Evolutionary conservation across 2,888 invertebrate genomes (phyloP).

Genomic region (Drosophila algonquin): DNA sequence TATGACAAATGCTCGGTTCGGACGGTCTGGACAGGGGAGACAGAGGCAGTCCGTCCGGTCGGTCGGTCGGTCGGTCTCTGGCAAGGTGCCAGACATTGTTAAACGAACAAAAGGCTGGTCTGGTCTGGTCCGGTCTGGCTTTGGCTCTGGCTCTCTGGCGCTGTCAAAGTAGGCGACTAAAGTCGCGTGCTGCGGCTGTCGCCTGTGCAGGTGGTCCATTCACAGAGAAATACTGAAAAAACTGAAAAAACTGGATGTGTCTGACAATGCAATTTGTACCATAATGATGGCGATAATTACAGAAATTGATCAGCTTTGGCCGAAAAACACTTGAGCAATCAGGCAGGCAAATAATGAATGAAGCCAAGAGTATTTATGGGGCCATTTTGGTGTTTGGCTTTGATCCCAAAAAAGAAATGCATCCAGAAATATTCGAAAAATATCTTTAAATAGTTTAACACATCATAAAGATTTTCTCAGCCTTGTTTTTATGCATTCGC

Average conservation of each 20-base stretch:
- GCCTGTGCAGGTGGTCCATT: conserved; percentile 41
- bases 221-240: not conserved
- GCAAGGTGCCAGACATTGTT: conserved; percentile 67
- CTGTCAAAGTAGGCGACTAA: conserved; percentile 24
- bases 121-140: not conserved
- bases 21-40: conserved; percentile 15
- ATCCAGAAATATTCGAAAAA: conserved; percentile 30
- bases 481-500: conserved; percentile 15
- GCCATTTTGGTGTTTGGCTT: not conserved
- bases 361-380: conserved; percentile 34
- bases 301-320: conserved; percentile 23
- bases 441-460: conserved; percentile 65
- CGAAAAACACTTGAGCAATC: conserved; percentile 27
- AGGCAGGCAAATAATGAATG: conserved; percentile 6
- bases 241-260: not conserved
- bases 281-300: conserved; percentile 36
- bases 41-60: not conserved
- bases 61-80: conserved; percentile 23
- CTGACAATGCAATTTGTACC: conserved; percentile 39
- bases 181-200: conserved; percentile 42
- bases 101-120: conserved; percentile 62
- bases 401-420: conserved; percentile 28
- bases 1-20: conserved; percentile 60
- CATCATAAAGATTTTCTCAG: conserved; percentile 71
- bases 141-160: not conserved